A percentile compares a stretch with the other conserved stretches of the same genome.
Evolutionary conservation across 2,888 invertebrate species (phyloP).

Genomic region (Ligdia adustata): DNA sequence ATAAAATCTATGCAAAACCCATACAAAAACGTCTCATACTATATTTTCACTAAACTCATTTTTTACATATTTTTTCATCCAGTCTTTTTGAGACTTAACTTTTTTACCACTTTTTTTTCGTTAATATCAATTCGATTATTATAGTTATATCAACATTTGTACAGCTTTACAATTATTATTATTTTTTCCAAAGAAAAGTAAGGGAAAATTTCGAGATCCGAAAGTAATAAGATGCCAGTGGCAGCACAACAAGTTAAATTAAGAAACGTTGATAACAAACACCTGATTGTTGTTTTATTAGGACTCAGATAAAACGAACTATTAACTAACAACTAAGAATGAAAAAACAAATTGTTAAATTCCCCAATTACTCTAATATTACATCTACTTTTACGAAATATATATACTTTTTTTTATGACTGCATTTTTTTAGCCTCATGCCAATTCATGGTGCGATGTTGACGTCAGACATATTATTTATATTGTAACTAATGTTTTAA

Average conservation of each 20-base stretch:
- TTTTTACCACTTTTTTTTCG: conserved; percentile 18
- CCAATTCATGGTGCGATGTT: background rate
- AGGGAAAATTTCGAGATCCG: conserved; percentile 27
- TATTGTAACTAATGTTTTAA: no score
- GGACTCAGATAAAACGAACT: conserved; percentile 33
- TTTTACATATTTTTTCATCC: conserved; percentile 23
- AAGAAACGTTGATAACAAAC: conserved; percentile 7
- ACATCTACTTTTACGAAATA: conserved; percentile 25
- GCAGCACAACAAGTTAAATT: conserved; percentile 1
- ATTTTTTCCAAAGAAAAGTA: conserved; percentile 4
- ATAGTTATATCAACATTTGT: conserved; percentile 25
- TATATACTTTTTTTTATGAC: conserved; percentile 20
- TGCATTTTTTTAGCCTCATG: conserved; percentile 15
- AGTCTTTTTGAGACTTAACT: conserved; percentile 28
- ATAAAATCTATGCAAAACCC: conserved; percentile 3
- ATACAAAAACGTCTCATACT: conserved; percentile 5
- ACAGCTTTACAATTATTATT: conserved; percentile 26
- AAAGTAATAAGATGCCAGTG: background rate
- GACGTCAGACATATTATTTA: no score
- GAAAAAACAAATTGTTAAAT: conserved; percentile 26
- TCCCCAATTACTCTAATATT: conserved; percentile 31
- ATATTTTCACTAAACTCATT: conserved; percentile 15
- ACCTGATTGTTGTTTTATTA: conserved; percentile 17
- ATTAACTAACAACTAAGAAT: conserved; percentile 27
- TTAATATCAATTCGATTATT: conserved; percentile 26